Conservation (phyloP, 2,113 vertebrate genomes). For the Amphiprion ocellaris region DNA sequence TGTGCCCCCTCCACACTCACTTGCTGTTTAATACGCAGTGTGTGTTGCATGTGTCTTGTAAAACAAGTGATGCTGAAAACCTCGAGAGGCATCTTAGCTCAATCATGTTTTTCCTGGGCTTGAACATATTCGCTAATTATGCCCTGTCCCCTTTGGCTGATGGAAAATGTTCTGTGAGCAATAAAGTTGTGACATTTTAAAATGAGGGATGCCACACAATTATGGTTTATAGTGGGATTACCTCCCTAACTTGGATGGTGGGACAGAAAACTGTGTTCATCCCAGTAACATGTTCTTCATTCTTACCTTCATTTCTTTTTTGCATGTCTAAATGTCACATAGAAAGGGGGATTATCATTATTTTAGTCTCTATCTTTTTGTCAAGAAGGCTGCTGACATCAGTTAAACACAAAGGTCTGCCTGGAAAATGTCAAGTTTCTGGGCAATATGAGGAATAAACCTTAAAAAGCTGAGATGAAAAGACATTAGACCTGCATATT, state of each 20-base stretch:
- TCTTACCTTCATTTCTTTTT: constrained; percentile 13
- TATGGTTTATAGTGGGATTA: constrained; percentile 55
- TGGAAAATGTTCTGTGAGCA: constrained; percentile 54
- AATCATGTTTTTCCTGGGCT: constrained; percentile 66
- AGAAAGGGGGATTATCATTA: constrained; percentile 45
- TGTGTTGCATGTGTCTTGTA: constrained; percentile 15
- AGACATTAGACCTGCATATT: not conserved
- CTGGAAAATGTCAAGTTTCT: constrained; percentile 57
- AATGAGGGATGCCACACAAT: constrained; percentile 58
- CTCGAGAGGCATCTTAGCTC: constrained; percentile 55
- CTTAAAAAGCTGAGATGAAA: not conserved
- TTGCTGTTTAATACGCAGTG: constrained; percentile 21
- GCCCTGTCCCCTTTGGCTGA: constrained; percentile 58
- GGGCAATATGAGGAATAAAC: constrained; percentile 2
- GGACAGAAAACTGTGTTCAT: constrained; percentile 26
- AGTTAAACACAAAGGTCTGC: constrained; percentile 50
- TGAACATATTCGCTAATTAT: constrained; percentile 73
- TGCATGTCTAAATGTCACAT: constrained; percentile 69
- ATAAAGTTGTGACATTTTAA: constrained; percentile 74
- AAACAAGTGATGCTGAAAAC: constrained; percentile 48
- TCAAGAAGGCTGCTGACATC: constrained; percentile 45
- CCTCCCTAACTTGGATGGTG: constrained; percentile 37
- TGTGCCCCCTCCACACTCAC: not conserved
- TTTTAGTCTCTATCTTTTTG: not conserved
- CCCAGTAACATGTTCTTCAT: constrained; percentile 49